Evolutionary conservation across 2,888 invertebrate genomes (phyloP).

Genomic region (Archips crataeganus): DNA sequence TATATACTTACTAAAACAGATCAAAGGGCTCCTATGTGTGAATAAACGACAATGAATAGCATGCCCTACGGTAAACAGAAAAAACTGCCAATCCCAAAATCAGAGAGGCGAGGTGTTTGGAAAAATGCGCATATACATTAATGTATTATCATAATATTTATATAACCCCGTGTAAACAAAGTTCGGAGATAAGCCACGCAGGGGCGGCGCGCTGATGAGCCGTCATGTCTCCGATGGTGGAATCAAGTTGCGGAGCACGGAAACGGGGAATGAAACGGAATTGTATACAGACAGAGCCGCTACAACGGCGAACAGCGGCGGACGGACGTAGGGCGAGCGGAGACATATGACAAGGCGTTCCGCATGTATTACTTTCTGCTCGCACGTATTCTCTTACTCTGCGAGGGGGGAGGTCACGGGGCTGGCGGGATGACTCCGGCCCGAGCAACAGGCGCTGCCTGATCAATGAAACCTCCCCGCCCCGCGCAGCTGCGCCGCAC

Average conservation of each 20-base stretch:
- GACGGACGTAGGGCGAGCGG: conserved; percentile 8
- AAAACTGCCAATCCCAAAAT: conserved; percentile 25
- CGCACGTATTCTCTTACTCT: conserved; percentile 9
- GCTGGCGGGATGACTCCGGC: conserved; percentile 47
- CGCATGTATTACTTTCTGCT: conserved; percentile 12
- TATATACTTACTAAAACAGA: background rate
- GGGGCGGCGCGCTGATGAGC: conserved; percentile 19
- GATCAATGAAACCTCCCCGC: conserved; percentile 75
- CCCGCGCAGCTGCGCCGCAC: conserved; percentile 75
- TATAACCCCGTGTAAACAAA: conserved; percentile 32
- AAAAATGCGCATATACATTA: conserved; percentile 35
- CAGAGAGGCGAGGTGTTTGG: conserved; percentile 16
- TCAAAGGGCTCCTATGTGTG: conserved; percentile 5
- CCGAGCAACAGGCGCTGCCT: conserved; percentile 77
- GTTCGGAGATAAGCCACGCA: conserved; percentile 16
- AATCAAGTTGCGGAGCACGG: background rate
- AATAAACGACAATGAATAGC: conserved; percentile 20
- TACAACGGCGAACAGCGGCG: background rate
- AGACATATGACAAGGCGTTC: conserved; percentile 22
- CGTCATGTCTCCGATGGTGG: background rate
- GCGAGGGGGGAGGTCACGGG: conserved; percentile 48
- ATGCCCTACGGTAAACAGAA: conserved; percentile 6
- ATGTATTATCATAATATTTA: conserved; percentile 31
- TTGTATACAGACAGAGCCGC: background rate
- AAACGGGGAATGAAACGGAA: conserved; percentile 15